Conservation (phyloP, 2,888 invertebrate species). For the Marasmarcha lunaedactyla region DNA sequence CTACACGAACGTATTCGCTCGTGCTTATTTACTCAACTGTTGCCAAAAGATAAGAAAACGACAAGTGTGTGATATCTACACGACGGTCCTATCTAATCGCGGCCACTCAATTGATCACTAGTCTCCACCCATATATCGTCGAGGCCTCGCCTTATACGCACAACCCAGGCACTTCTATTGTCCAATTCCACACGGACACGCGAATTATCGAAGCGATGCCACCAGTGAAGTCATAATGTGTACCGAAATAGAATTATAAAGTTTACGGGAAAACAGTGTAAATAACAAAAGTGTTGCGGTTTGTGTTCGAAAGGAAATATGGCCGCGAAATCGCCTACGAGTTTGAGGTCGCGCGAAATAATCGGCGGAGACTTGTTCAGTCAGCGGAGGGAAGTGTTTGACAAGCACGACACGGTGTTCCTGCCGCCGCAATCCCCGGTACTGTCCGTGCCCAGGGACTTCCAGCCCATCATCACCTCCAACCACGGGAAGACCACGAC, state of each 20-base stretch:
- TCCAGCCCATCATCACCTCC: conserved; percentile 50
- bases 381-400: conserved; percentile 64
- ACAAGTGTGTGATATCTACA: conserved; percentile 21
- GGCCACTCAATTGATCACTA: conserved; percentile 60
- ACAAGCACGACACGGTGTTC: conserved; percentile 62
- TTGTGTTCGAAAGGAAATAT: conserved; percentile 64
- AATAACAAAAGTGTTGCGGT: conserved; percentile 65
- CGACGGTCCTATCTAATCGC: conserved; percentile 61
- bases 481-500: conserved; percentile 57
- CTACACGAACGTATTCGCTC: conserved; percentile 54
- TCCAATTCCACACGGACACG: conserved; percentile 56
- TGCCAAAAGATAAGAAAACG: conserved; percentile 64
- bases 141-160: conserved; percentile 58
- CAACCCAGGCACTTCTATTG: conserved; percentile 60
- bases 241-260: conserved; percentile 57
- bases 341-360: conserved; percentile 61
- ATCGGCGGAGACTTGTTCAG: conserved; percentile 63
- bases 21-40: conserved; percentile 64
- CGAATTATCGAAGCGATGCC: conserved; percentile 49
- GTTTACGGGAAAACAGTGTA: conserved; percentile 65
- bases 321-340: conserved; percentile 61
- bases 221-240: conserved; percentile 67
- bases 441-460: conserved; percentile 30
- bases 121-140: conserved; percentile 58
- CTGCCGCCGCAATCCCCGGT: conserved; percentile 48